phyloP scores from a whole-genome alignment of 2,888 invertebrate genomes.

The Melieria omissa region DNA sequence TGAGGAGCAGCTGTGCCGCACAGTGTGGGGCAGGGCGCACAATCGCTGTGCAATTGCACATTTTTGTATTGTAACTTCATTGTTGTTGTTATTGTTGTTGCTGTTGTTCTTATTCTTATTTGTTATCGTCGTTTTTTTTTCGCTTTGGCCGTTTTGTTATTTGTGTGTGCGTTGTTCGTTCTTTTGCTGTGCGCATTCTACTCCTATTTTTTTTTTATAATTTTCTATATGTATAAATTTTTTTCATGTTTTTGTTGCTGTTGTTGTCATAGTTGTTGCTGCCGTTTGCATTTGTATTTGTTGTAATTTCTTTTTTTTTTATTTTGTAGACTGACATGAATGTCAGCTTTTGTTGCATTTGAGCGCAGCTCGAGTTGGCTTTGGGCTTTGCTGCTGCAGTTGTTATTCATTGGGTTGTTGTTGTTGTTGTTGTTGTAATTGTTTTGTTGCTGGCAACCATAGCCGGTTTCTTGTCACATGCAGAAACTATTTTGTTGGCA shows the following conservation, averaged over 20 bases:
- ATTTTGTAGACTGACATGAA: not conserved
- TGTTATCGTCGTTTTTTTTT: not conserved
- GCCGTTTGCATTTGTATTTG: conserved; percentile 22
- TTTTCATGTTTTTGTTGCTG: conserved; percentile 36
- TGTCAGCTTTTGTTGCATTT: not conserved
- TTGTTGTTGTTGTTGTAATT: conserved; percentile 23
- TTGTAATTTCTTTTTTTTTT: not conserved
- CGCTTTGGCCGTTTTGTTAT: not conserved
- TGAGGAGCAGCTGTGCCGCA: too few species aligned
- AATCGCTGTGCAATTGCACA: not conserved
- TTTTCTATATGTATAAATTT: not conserved
- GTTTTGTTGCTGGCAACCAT: too few species aligned
- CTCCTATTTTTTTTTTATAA: not conserved
- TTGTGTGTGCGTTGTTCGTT: conserved; percentile 29
- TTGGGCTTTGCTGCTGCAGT: conserved; percentile 39
- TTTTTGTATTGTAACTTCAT: not conserved
- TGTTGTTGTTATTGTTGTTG: not conserved
- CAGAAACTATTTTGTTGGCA: conserved; percentile 16
- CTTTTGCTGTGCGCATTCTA: conserved; percentile 25
- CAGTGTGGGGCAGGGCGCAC: too few species aligned
- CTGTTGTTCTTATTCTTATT: not conserved
- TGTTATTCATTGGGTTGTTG: conserved; percentile 34
- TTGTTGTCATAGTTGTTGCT: conserved; percentile 38
- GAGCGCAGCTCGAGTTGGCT: not conserved
- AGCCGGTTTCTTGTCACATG: conserved; percentile 47